Evolutionary conservation across 2,888 invertebrate species (phyloP), one percentile per base, ranked within the genome.

Genomic region (Pheosia gnoma): DNA sequence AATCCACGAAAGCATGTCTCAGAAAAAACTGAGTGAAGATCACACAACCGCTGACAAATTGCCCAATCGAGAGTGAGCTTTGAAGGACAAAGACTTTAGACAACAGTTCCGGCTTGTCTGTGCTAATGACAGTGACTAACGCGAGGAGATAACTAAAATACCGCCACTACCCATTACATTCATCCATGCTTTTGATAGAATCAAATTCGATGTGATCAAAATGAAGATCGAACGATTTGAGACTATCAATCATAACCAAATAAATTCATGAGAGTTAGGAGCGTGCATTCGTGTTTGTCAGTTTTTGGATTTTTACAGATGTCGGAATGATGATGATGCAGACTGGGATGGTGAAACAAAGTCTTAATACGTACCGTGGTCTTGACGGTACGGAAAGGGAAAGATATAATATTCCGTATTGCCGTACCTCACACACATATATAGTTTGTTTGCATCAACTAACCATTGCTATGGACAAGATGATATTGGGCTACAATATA

Each of bases 251-350:
- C 70, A 77, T 76, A 57, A 77, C 78, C 78, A 84, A 81, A 79
- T 73, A 72, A 78, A 70, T 71, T 71, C 75, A 79, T 75, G 68
- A 76, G 78, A 77, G 79, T 73, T 80, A 82, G 84, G 83, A 84
- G 84, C 85, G 87, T 85, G 82, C 53, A 82, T 88, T 84, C 90
- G 86, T 89, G 82, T 89, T 87, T 91, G 92, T 93, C 93, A 93
- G 93, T 87, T 91, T 94, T 94, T 94, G 94, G 94, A 94, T 96
- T 96, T 96, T 96, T 96, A 87, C 97, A 97, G 97, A 97, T 97
- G 97, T 98, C 94, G 97, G 97, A 95, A 97, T 97, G 97, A 97
- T 98, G 96, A 97, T 98, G 97, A 97, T 97, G 97, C 97, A 97
- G 96, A 96, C 97, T 93, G 97, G 97, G 95, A 97, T 98, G 97